Base-by-base conservation (phyloP, 92 coral and sea anemone species). In the Phenganax marumi region DNA sequence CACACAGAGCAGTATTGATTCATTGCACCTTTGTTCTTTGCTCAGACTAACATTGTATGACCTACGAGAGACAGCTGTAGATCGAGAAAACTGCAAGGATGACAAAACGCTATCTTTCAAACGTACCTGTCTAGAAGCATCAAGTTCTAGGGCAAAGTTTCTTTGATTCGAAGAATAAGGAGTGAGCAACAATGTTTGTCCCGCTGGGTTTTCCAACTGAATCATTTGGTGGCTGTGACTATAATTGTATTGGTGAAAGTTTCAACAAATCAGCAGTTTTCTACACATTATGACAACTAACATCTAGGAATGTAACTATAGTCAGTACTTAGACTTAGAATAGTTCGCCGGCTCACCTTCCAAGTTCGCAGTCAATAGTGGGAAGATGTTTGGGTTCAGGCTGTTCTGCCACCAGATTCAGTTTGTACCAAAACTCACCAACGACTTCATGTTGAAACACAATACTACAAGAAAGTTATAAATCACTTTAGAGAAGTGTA, bases 371-470 rank as follows among this genome's bases (percentile, higher is more conserved):
- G 14, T 96, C 90, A 21, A 92, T 85, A 12, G 88, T 52, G 49
- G 99, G 99, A 48, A 96, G 95, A 26, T 89, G 91, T 18, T 91
- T 86, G 18, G 97, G 91, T 6, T 76, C 84, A 51, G 99, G 97
- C 11, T 92, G 89, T 51, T 92, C 87, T 2, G 96, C 97, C 65
- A 89, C 87, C 57, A 96, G 95, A 39, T 80, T 68, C 16, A 96
- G 87, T 68, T 91, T 90, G 76, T 96, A 96, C 99, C 99, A 96
- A 64, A 96, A 81, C 84, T 96, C 99, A 11, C 97, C 99, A 8
- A 92, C 88, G n/a, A 81, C 68, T 72, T 90, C 93, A 79, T 85
- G 93, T 62, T 96, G 99, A 80, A 92, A 96, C 25, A 90, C 85
- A 47, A 96, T 90, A 76, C 99, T 96, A 70, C 52, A 81, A 78